phyloP scores from a whole-genome alignment of 1,140 invertebrate genomes.

The Neotoxoptera formosana region DNA sequence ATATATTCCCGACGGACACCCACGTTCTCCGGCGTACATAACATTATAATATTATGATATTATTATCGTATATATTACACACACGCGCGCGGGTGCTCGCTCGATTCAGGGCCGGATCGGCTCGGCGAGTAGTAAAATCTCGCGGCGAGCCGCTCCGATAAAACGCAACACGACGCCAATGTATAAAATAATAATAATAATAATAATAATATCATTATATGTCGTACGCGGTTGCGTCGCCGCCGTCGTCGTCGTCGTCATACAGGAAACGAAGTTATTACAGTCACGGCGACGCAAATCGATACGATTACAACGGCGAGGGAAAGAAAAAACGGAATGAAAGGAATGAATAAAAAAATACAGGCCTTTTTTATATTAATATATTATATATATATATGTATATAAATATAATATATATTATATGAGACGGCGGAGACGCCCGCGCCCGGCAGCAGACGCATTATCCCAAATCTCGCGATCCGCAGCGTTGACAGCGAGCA shows the following conservation, averaged over 20 bases:
- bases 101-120: background rate
- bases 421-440: background rate
- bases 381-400: background rate
- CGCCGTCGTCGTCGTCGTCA: background rate
- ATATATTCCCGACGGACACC: conserved; percentile 5
- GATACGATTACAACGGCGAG: background rate
- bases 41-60: conserved; percentile 23
- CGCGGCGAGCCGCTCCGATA: background rate
- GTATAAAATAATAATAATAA: background rate
- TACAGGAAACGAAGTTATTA: conserved; percentile 8
- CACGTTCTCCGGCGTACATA: background rate
- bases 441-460: background rate
- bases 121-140: background rate
- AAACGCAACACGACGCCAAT: background rate
- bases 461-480: background rate
- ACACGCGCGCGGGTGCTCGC: background rate
- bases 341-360: background rate
- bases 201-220: background rate
- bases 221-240: background rate
- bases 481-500: background rate
- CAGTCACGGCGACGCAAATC: background rate
- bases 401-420: no score
- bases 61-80: background rate
- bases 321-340: background rate
- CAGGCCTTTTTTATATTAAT: background rate